phyloP scores from a whole-genome alignment of 1,140 invertebrate genomes.

The Drosophila tani region DNA sequence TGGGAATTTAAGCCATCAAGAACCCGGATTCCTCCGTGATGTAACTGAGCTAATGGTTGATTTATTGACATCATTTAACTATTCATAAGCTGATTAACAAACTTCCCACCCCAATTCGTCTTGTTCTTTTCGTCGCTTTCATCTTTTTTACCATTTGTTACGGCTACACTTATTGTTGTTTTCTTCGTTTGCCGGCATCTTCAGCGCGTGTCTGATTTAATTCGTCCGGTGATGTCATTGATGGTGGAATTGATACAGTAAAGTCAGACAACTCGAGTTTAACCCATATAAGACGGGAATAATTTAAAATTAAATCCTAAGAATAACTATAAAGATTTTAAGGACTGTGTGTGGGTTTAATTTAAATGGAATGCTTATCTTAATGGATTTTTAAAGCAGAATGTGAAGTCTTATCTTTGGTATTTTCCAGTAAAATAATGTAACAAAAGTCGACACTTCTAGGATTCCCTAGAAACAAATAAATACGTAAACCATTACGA shows the following conservation, averaged over 20 bases:
- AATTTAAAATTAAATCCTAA: not conserved
- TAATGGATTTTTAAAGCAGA: not conserved
- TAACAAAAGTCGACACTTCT: not conserved
- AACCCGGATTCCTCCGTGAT: constrained; percentile 37
- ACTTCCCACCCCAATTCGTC: constrained; percentile 13
- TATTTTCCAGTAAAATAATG: not conserved
- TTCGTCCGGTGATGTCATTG: constrained; percentile 72
- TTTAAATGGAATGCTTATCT: not conserved
- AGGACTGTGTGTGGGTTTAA: not conserved
- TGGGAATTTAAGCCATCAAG: not conserved
- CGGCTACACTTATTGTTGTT: constrained; percentile 32
- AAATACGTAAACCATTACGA: not conserved
- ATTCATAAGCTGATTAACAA: constrained; percentile 40
- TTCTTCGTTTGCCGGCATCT: constrained; percentile 55
- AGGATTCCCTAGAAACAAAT: not conserved
- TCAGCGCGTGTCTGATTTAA: constrained; percentile 53
- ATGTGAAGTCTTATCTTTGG: not conserved
- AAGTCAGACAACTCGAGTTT: constrained; percentile 24
- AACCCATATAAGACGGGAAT: constrained; percentile 5
- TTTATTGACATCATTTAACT: constrained; percentile 65
- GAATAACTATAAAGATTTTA: not conserved
- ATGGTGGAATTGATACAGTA: constrained; percentile 48
- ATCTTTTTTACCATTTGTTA: constrained; percentile 42
- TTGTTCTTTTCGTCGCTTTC: constrained; percentile 12
- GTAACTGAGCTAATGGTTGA: constrained; percentile 32